Evolutionary conservation across 2,888 invertebrate genomes (phyloP), one percentile per base, ranked within the genome.

Genomic region (Drosophila heteroneura): DNA sequence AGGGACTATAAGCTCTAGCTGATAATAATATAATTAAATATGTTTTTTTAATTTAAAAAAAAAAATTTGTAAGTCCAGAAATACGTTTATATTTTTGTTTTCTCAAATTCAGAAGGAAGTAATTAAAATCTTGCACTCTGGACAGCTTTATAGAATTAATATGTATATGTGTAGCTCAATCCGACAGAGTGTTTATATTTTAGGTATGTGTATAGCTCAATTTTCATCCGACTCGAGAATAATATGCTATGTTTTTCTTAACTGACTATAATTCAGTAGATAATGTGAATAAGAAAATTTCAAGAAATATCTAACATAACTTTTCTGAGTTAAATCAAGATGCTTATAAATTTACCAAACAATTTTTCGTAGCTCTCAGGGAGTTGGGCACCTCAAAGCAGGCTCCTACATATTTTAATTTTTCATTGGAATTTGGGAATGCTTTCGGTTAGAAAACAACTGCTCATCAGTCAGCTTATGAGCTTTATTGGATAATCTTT

Each of bases 381-480:
- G 44, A 22, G 14, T 22, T 47, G 22, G 22, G 47, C 47, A 47
- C 22, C 22, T 44, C 12, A 12, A 44, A 44, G 10, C n/a, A 5
- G n/a, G 22, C 47, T 2, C 19, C 10, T 12, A 16, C 12, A 35
- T 26, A 19, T 37, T 56, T 28, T 16, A 19, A 37, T 16, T 12
- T 19, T 26, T 26, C 35, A 6, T 39, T 37, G 12, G 33, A 56
- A 39, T 56, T 37, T 37, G 19, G 16, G 19, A n/a, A 19, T 28
- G 37, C 12, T 5, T 19, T 39, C 4, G 16, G n/a, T n/a, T 26
- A 2, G 28, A 14, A 56, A 56, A 10, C 16, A 54, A 33, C 5
- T 26, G 22, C 26, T 26, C 26, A 56, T 56, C 56, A 56, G 28
- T 28, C 56, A 56, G 56, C 37, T 39, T 37, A 28, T 37, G 37